Percentiles rank a stretch among this genome's conserved stretches.
Evolutionary conservation across 1,140 invertebrate genomes (phyloP).

Genomic region (Drosophila guanche): DNA sequence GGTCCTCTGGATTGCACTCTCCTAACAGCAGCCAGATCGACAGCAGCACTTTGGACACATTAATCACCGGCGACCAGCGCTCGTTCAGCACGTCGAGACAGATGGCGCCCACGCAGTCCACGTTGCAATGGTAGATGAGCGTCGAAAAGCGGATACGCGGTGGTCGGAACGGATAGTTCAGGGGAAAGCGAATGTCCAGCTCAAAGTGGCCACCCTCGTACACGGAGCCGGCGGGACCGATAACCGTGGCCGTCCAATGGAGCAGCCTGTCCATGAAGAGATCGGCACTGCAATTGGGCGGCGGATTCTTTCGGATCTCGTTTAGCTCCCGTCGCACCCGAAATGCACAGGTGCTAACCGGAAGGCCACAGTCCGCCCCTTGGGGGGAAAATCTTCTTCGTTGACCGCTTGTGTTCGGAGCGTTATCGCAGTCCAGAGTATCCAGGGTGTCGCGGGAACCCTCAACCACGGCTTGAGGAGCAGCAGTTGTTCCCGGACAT

Average conservation of each 20-base stretch:
- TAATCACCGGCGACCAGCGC: slow-evolving; percentile 68
- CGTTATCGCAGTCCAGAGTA: too few relatives aligned
- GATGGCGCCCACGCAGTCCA: slow-evolving; percentile 61
- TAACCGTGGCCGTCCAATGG: slow-evolving; percentile 48
- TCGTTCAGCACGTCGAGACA: slow-evolving; percentile 63
- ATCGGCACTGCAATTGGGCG: slow-evolving; percentile 57
- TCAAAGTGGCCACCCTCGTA: slow-evolving; percentile 62
- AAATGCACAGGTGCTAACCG: slow-evolving; percentile 5
- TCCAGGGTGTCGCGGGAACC: too few relatives aligned
- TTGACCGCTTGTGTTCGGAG: too few relatives aligned
- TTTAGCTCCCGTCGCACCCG: slow-evolving; percentile 45
- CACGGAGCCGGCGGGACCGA: slow-evolving; percentile 45
- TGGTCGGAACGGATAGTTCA: slow-evolving; percentile 84
- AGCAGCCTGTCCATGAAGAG: slow-evolving; percentile 34
- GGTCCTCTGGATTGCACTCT: slow-evolving; percentile 70
- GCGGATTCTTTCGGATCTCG: slow-evolving; percentile 53
- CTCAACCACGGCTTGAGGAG: too few relatives aligned
- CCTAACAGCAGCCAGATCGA: slow-evolving; percentile 63
- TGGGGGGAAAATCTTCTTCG: too few relatives aligned
- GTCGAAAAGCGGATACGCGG: slow-evolving; percentile 89
- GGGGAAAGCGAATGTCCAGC: slow-evolving; percentile 60
- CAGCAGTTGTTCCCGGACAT: too few relatives aligned
- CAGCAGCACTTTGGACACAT: slow-evolving; percentile 57
- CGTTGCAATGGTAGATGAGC: slow-evolving; percentile 88
- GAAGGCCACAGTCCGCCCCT: not conserved